A percentile compares a stretch with the other conserved stretches of the same genome.
Evolutionary conservation across 2,888 invertebrate genomes (phyloP).

Genomic region (Nemurella pictetii): DNA sequence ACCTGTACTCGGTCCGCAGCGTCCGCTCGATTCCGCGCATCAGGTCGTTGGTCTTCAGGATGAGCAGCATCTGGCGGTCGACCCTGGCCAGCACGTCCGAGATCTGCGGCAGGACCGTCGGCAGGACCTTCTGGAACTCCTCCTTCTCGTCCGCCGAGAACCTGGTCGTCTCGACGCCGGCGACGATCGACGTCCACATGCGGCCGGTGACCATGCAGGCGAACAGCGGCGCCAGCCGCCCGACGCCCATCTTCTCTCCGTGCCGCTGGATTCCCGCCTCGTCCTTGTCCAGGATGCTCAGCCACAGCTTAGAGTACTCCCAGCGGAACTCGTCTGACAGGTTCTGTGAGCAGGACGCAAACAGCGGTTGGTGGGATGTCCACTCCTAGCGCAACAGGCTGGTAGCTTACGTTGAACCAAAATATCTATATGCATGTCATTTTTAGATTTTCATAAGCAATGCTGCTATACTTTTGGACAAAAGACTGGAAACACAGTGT

Average conservation of each 20-base stretch:
- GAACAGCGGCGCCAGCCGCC: conserved; percentile 83
- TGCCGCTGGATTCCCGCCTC: conserved; percentile 76
- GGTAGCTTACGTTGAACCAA: too few species aligned
- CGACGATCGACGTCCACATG: conserved; percentile 87
- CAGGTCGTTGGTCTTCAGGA: conserved; percentile 95
- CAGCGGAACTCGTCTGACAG: conserved; percentile 83
- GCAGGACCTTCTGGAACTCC: conserved; percentile 75
- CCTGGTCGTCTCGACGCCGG: conserved; percentile 77
- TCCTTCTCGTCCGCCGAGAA: conserved; percentile 72
- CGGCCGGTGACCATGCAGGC: conserved; percentile 96
- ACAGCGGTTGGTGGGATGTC: too few species aligned
- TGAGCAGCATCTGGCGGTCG: conserved; percentile 90
- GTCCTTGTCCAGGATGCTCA: conserved; percentile 85
- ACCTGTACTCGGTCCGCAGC: conserved; percentile 67
- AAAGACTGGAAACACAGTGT: too few species aligned
- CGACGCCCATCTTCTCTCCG: conserved; percentile 80
- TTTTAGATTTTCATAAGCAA: too few species aligned
- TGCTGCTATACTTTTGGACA: too few species aligned
- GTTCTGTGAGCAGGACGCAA: too few species aligned
- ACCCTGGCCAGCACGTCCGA: conserved; percentile 85
- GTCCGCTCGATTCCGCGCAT: conserved; percentile 89
- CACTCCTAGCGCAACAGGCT: too few species aligned
- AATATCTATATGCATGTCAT: too few species aligned
- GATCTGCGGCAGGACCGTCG: conserved; percentile 78
- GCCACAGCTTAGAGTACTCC: conserved; percentile 92